A percentile compares a stretch with the other conserved stretches of the same genome.
Conservation (phyloP, 2,888 invertebrate genomes). For the Thymelicus acteon region DNA sequence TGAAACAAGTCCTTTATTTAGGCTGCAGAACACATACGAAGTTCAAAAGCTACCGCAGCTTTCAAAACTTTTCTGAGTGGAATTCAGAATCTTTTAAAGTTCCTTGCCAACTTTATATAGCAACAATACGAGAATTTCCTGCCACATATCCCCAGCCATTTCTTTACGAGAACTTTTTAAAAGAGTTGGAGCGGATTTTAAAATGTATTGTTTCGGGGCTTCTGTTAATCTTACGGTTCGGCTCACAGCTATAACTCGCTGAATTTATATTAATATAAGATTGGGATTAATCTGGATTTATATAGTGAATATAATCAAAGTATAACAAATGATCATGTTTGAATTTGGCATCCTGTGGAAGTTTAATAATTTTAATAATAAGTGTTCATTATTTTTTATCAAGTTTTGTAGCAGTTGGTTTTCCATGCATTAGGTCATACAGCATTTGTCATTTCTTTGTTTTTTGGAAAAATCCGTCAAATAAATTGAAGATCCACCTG, state of each 20-base stretch:
- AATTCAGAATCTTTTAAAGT: conserved; percentile 39
- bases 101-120: conserved; percentile 31
- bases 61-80: conserved; percentile 37
- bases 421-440: no score
- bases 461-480: no score
- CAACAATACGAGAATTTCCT: conserved; percentile 36
- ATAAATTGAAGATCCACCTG: no score
- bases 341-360: no score
- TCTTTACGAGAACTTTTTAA: conserved; percentile 32
- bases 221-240: conserved; percentile 27
- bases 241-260: conserved; percentile 1
- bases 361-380: no score
- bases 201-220: conserved; percentile 33
- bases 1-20: conserved; percentile 20
- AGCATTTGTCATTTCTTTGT: no score
- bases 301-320: background rate
- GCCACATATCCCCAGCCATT: conserved; percentile 36
- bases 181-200: conserved; percentile 34
- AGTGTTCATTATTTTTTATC: no score
- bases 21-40: conserved; percentile 32
- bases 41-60: conserved; percentile 37
- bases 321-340: background rate
- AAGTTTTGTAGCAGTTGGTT: no score
- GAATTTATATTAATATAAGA: conserved; percentile 10
- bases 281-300: background rate